Base-by-base conservation (phyloP, 1,140 invertebrate species). In the Leptinotarsa defecta region DNA sequence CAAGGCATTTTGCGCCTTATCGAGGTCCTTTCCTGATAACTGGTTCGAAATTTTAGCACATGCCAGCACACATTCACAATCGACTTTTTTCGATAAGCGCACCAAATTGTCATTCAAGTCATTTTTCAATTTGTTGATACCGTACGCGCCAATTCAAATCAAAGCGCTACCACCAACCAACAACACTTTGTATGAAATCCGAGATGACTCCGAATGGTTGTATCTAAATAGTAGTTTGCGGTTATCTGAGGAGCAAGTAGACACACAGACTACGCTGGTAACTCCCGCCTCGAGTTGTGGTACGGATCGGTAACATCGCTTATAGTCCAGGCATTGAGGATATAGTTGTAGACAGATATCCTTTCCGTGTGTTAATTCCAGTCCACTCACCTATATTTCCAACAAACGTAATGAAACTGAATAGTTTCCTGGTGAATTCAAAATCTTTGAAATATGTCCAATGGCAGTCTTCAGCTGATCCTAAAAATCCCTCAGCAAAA, bases 181-280 rank as follows among this genome's bases (percentile, higher is more conserved):
- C 15, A 57, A 57, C 52, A 57, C 52, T 57, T 57, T 57, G 52
- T 57, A 57, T 57, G 52, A 57, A 13, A 57, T 6, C 15, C 52
- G 52, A 57, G 52, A 57, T 57, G 17, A n/a, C 4, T 57, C 2
- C 6, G 52, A 57, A 57, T n/a, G 52, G 15, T 57, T 57, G 15
- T 57, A 19, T 17, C n/a, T 15, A 19, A 57, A 57, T 19, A 57
- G n/a, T 19, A 57, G 15, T 57, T 19, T 57, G 52, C 52, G 52
- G 52, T 57, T 57, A 57, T 57, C 15, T 57, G 52, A 57, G 52
- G n/a, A 57, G 52, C n/a, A 57, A 57, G 52, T 57, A 57, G 52
- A 57, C 52, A 57, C 52, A 17, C 15, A 15, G 52, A 57, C 52
- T 57, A 57, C 15, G 52, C 52, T 57, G 52, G 52, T 57, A 17